A percentile compares a stretch with the other conserved stretches of the same genome.
Evolutionary conservation across 2,888 invertebrate genomes (phyloP).

Genomic region (Orthosia gothica): DNA sequence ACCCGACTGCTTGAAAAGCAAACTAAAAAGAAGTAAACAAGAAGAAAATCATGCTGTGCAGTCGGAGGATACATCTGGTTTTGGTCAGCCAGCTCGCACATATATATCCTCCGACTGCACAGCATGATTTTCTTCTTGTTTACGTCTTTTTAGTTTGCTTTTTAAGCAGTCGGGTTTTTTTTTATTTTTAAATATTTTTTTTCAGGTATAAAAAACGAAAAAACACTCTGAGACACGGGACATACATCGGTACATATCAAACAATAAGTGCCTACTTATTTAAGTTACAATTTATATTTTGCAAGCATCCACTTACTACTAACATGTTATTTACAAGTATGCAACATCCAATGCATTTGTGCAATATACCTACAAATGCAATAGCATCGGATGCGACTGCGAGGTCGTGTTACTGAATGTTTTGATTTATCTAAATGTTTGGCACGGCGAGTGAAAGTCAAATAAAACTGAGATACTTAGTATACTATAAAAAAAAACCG

Average conservation of each 20-base stretch:
- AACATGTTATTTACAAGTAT: slow-evolving; percentile 52
- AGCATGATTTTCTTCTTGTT: no score
- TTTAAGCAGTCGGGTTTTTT: no score
- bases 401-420: slow-evolving; percentile 65
- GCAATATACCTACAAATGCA: slow-evolving; percentile 64
- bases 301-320: slow-evolving; percentile 42
- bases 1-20: no score
- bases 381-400: slow-evolving; percentile 67
- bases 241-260: background rate
- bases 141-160: no score
- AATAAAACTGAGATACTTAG: slow-evolving; percentile 53
- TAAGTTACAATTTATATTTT: slow-evolving; percentile 35
- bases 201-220: no score
- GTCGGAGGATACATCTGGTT: no score
- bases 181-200: no score
- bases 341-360: slow-evolving; percentile 67
- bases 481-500: slow-evolving; percentile 7
- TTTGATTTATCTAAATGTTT: slow-evolving; percentile 50
- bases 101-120: no score
- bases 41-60: no score
- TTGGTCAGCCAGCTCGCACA: no score
- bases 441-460: slow-evolving; percentile 59
- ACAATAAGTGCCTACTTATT: background rate
- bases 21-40: no score
- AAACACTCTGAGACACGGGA: no score